A percentile compares a stretch with the other conserved stretches of the same genome.
Evolutionary conservation across 2,888 invertebrate genomes (phyloP).

Genomic region (Drosophila neotestacea): DNA sequence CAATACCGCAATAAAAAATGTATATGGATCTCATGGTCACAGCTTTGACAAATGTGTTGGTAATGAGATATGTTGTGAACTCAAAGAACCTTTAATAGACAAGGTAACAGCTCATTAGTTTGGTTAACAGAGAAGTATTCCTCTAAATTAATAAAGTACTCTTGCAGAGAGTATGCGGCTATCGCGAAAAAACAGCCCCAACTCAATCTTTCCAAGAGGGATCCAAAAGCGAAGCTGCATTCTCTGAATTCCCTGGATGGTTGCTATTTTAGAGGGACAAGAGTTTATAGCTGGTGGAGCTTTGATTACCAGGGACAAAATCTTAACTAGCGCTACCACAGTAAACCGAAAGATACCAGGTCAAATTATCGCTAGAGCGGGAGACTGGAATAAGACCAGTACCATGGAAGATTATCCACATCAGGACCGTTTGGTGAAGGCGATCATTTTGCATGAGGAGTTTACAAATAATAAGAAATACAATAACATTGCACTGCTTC

Average conservation of each 20-base stretch:
- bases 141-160: neutral
- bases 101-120: neutral
- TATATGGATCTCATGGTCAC: neutral
- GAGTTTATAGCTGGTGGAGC: slow-evolving; percentile 1
- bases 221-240: neutral
- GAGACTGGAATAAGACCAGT: neutral
- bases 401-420: neutral
- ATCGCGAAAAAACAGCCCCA: neutral
- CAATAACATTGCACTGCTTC: slow-evolving; percentile 13
- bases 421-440: neutral
- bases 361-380: neutral
- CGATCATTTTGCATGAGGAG: neutral
- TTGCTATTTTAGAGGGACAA: neutral
- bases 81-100: neutral
- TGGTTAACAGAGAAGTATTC: no score
- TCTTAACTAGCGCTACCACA: neutral
- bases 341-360: neutral
- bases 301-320: neutral
- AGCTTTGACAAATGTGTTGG: neutral
- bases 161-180: neutral
- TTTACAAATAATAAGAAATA: neutral
- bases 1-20: neutral
- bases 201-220: neutral
- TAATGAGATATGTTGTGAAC: slow-evolving; percentile 1
- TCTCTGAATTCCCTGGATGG: slow-evolving; percentile 10